Conservation (phyloP, 2,888 invertebrate species). For the Cantharis nigra region DNA sequence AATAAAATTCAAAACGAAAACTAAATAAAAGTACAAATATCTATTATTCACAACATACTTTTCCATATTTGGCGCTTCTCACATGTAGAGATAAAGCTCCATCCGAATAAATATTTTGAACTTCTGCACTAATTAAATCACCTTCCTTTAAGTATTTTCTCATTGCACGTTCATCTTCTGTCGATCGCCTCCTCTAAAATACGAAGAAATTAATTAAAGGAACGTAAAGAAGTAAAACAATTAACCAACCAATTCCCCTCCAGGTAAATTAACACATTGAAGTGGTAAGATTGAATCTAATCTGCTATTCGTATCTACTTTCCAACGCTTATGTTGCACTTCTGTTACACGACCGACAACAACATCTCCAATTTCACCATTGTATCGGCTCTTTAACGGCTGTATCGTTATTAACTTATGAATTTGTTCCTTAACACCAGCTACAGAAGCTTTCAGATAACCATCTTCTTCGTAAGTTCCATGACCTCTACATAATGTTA, state of each 20-base stretch:
- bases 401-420: slow-evolving; percentile 92
- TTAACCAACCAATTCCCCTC: slow-evolving; percentile 82
- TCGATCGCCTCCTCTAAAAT: slow-evolving; percentile 79
- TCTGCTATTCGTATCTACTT: slow-evolving; percentile 91
- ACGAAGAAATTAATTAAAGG: slow-evolving; percentile 12
- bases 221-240: background rate
- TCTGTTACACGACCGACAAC: slow-evolving; percentile 93
- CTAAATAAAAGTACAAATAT: too few relatives aligned
- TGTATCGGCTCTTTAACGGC: slow-evolving; percentile 88
- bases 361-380: slow-evolving; percentile 95
- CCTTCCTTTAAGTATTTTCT: slow-evolving; percentile 91
- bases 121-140: slow-evolving; percentile 97
- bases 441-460: slow-evolving; percentile 87
- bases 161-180: slow-evolving; percentile 98
- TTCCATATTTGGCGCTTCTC: slow-evolving; percentile 95
- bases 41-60: slow-evolving; percentile 59
- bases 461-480: slow-evolving; percentile 91
- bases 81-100: slow-evolving; percentile 93
- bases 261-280: slow-evolving; percentile 96
- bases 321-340: slow-evolving; percentile 94
- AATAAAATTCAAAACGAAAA: too few relatives aligned
- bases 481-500: slow-evolving; percentile 76
- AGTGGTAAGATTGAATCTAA: slow-evolving; percentile 84
- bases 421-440: slow-evolving; percentile 91
- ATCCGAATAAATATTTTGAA: slow-evolving; percentile 90